Evolutionary conservation across 2,113 vertebrate species (phyloP).

Genomic region (Psittacara wagleri): DNA sequence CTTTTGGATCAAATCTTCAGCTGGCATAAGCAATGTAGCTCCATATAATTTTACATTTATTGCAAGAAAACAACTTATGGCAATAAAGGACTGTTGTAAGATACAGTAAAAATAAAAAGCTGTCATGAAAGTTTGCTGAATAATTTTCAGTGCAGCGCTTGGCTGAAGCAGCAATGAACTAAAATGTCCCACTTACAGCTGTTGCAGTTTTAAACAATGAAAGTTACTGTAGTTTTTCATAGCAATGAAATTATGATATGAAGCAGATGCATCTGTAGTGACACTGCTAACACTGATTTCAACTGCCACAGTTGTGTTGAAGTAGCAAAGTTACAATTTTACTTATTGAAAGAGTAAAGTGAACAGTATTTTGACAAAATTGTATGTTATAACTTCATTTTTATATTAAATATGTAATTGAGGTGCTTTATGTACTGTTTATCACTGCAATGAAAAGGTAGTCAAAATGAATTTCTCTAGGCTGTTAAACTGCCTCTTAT

Average conservation of each 20-base stretch:
- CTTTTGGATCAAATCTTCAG: slow-evolving; percentile 14
- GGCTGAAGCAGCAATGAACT: slow-evolving; percentile 19
- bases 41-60: slow-evolving; percentile 36
- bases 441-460: slow-evolving; percentile 68
- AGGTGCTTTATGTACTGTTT: slow-evolving; percentile 66
- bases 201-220: slow-evolving; percentile 21
- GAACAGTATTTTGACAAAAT: slow-evolving; percentile 57
- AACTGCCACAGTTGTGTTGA: slow-evolving; percentile 18
- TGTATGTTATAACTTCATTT: slow-evolving; percentile 45
- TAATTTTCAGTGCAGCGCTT: slow-evolving; percentile 23
- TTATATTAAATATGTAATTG: slow-evolving; percentile 64
- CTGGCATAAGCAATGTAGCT: slow-evolving; percentile 6
- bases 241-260: background rate
- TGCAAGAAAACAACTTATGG: slow-evolving; percentile 50
- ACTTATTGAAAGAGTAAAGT: slow-evolving; percentile 58
- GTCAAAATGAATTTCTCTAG: slow-evolving; percentile 67
- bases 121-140: slow-evolving; percentile 50
- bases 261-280: slow-evolving; percentile 1
- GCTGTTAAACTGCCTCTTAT: slow-evolving; percentile 73
- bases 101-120: slow-evolving; percentile 43
- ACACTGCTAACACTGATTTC: slow-evolving; percentile 41
- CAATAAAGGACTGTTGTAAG: slow-evolving; percentile 35
- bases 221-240: background rate
- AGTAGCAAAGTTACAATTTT: slow-evolving; percentile 52
- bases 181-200: slow-evolving; percentile 26